Conservation (phyloP, 2,888 invertebrate species). For the Fragum fragum region DNA sequence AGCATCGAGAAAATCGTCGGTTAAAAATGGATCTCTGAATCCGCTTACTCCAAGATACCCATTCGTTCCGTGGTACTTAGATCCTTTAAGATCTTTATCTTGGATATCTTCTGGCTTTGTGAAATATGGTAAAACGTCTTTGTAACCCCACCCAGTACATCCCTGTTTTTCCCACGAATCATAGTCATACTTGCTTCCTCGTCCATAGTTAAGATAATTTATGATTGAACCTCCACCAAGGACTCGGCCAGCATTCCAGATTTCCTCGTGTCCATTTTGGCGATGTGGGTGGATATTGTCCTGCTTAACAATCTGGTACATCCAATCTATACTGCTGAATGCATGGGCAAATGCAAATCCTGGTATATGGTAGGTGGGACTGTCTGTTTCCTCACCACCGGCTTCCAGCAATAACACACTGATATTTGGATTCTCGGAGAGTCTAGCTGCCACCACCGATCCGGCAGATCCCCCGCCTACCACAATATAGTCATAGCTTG, state of each 20-base stretch:
- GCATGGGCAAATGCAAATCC: not conserved
- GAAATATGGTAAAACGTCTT: slow-evolving; percentile 43
- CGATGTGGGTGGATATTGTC: not conserved
- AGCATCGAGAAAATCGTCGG: slow-evolving; percentile 13
- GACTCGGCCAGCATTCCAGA: slow-evolving; percentile 14
- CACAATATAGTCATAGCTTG: slow-evolving; percentile 37
- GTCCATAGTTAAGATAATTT: slow-evolving; percentile 3
- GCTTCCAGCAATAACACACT: slow-evolving; percentile 86
- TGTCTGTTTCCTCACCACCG: slow-evolving; percentile 86
- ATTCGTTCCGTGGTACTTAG: slow-evolving; percentile 16
- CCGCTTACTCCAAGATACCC: slow-evolving; percentile 23
- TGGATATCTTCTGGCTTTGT: slow-evolving; percentile 39
- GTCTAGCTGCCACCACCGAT: slow-evolving; percentile 87
- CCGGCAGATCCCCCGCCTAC: slow-evolving; percentile 88
- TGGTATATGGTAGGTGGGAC: slow-evolving; percentile 87
- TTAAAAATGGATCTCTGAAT: not conserved
- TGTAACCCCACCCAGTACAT: slow-evolving; percentile 35
- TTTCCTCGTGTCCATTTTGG: not conserved
- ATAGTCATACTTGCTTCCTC: slow-evolving; percentile 30
- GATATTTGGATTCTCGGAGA: slow-evolving; percentile 84
- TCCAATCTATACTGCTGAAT: slow-evolving; percentile 10
- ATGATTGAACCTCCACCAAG: not conserved
- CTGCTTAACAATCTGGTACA: slow-evolving; percentile 19
- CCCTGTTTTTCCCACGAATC: slow-evolving; percentile 31
- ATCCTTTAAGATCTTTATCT: not conserved